Percentiles rank a stretch among this genome's conserved stretches.
These are phyloP conservation scores for Myrmecobius fasciatus DNA, from an alignment of 2,113 vertebrate species.

Conservation along the genomic window DNA sequence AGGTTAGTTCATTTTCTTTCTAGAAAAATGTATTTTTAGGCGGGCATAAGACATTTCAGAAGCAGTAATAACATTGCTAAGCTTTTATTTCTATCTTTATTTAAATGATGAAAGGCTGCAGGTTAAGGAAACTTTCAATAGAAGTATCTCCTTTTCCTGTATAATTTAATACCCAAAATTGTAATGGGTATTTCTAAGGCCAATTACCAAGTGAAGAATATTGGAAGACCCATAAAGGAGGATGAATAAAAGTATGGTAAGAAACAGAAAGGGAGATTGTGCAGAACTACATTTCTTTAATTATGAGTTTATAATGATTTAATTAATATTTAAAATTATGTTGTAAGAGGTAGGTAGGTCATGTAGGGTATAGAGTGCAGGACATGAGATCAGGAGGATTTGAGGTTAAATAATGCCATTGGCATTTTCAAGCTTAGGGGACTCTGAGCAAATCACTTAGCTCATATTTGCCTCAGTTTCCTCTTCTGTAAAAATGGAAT, in stretches of 20 bases:
- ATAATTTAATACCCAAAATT: background rate
- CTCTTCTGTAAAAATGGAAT: background rate
- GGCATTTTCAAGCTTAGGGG: background rate
- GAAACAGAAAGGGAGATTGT: background rate
- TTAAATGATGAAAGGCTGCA: background rate
- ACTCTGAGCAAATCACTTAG: background rate
- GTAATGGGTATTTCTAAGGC: background rate
- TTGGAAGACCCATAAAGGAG: background rate
- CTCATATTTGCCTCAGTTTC: background rate
- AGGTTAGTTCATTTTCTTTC: background rate
- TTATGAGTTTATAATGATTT: background rate
- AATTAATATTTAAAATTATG: background rate
- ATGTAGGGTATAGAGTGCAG: background rate
- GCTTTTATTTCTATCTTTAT: conserved; percentile 1
- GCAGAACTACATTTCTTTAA: background rate
- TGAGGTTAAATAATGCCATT: background rate
- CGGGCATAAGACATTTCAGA: background rate
- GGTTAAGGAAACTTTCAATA: background rate
- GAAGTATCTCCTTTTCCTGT: background rate
- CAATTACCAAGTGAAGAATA: background rate
- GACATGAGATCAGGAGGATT: background rate
- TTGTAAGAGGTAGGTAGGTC: background rate
- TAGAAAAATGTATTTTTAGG: background rate
- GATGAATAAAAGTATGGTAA: background rate
- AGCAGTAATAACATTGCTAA: background rate